phyloP scores from a whole-genome alignment of 2,113 vertebrate genomes.

The Hydrolagus affinis region DNA sequence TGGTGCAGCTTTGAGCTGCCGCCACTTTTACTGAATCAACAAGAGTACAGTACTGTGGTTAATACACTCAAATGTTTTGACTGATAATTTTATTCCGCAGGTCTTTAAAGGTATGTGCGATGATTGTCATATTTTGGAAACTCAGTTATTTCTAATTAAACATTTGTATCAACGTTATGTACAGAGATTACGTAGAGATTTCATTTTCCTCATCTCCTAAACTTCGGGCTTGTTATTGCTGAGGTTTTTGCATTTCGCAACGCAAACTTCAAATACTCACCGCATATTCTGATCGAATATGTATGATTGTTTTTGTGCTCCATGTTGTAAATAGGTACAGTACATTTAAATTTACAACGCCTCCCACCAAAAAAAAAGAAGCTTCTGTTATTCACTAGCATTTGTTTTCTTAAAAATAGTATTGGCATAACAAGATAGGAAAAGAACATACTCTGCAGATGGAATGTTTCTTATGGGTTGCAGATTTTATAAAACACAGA shows the following conservation, averaged over 20 bases:
- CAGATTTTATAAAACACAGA: too few species aligned
- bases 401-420: too few species aligned
- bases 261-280: not conserved
- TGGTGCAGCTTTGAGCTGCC: not conserved
- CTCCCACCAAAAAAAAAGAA: too few species aligned
- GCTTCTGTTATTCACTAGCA: too few species aligned
- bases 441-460: too few species aligned
- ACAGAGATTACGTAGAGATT: not conserved
- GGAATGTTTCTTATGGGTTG: too few species aligned
- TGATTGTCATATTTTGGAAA: not conserved
- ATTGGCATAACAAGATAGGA: too few species aligned
- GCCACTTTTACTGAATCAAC: not conserved
- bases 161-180: too few species aligned
- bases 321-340: too few species aligned
- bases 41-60: not conserved
- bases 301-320: slow-evolving; percentile 2
- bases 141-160: not conserved
- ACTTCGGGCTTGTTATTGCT: slow-evolving; percentile 11
- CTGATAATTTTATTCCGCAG: not conserved
- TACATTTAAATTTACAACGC: too few species aligned
- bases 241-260: not conserved
- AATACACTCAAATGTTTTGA: not conserved
- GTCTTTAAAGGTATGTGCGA: not conserved
- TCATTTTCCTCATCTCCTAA: not conserved
- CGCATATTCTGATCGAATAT: not conserved